phyloP scores from a whole-genome alignment of 2,888 invertebrate genomes.

The Machimus atricapillus region DNA sequence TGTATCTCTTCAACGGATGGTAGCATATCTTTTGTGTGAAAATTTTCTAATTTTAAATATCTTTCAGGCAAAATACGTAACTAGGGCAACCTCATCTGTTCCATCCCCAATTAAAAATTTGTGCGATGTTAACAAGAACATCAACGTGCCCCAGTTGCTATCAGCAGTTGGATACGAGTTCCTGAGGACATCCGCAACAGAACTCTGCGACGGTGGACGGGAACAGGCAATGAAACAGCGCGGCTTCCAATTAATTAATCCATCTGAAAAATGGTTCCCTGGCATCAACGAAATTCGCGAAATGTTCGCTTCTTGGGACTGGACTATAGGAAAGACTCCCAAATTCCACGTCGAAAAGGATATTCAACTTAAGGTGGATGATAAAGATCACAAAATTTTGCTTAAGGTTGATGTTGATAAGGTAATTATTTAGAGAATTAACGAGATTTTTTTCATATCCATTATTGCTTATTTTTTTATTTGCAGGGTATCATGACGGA shows the following conservation, averaged over 20 bases:
- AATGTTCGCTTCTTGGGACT: conserved; percentile 81
- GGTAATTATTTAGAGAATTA: conserved; percentile 49
- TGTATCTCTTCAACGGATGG: too few relatives aligned
- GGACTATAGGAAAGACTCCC: conserved; percentile 88
- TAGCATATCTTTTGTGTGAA: not conserved
- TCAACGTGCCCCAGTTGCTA: conserved; percentile 76
- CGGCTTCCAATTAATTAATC: conserved; percentile 86
- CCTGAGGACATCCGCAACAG: conserved; percentile 74
- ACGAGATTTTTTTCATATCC: too few relatives aligned
- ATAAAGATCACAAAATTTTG: conserved; percentile 66
- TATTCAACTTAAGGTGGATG: conserved; percentile 62
- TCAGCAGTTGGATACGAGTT: conserved; percentile 85
- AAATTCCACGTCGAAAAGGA: conserved; percentile 73
- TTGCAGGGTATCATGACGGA: conserved; percentile 58
- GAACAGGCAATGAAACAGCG: conserved; percentile 76
- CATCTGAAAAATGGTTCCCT: conserved; percentile 87
- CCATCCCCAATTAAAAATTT: conserved; percentile 85
- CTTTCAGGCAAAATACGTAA: conserved; percentile 76
- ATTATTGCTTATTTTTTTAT: not conserved
- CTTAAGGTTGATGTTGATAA: conserved; percentile 66
- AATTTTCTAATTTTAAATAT: not conserved
- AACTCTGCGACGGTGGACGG: conserved; percentile 75
- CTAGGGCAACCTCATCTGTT: conserved; percentile 85
- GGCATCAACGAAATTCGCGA: conserved; percentile 75
- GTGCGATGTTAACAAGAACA: conserved; percentile 73